Conservation (phyloP, 1,140 invertebrate species). For the Pissodes strobi region DNA sequence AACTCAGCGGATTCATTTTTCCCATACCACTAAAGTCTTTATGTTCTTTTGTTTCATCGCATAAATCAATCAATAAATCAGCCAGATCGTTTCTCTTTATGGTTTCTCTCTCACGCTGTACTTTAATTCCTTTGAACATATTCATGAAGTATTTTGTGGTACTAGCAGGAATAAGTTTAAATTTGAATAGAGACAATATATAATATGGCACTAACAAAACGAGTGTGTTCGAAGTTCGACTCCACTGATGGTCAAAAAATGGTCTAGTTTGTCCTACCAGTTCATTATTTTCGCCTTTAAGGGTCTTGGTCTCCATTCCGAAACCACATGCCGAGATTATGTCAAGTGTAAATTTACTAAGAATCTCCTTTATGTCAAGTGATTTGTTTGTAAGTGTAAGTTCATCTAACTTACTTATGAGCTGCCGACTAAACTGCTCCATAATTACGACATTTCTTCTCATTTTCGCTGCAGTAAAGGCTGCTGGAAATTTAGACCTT, state of each 20-base stretch:
- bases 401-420: constrained; percentile 33
- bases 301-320: constrained; percentile 62
- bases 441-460: constrained; percentile 55
- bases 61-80: constrained; percentile 28
- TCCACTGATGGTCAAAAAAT: constrained; percentile 47
- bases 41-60: constrained; percentile 28
- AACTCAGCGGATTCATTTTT: constrained; percentile 30
- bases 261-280: constrained; percentile 47
- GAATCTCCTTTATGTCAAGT: constrained; percentile 57
- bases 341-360: constrained; percentile 63
- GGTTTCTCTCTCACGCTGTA: constrained; percentile 13
- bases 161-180: constrained; percentile 44
- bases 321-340: constrained; percentile 64
- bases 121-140: constrained; percentile 28
- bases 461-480: constrained; percentile 55
- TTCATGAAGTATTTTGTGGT: constrained; percentile 37
- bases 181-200: constrained; percentile 51
- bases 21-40: constrained; percentile 31
- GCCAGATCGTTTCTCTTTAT: constrained; percentile 29
- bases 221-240: constrained; percentile 41
- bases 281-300: constrained; percentile 55
- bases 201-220: constrained; percentile 50
- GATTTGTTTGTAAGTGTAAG: constrained; percentile 57
- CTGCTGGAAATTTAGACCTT: constrained; percentile 52
- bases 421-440: constrained; percentile 43